Evolutionary conservation across 2,888 invertebrate genomes (phyloP).

Genomic region (Allophyes oxyacanthae): DNA sequence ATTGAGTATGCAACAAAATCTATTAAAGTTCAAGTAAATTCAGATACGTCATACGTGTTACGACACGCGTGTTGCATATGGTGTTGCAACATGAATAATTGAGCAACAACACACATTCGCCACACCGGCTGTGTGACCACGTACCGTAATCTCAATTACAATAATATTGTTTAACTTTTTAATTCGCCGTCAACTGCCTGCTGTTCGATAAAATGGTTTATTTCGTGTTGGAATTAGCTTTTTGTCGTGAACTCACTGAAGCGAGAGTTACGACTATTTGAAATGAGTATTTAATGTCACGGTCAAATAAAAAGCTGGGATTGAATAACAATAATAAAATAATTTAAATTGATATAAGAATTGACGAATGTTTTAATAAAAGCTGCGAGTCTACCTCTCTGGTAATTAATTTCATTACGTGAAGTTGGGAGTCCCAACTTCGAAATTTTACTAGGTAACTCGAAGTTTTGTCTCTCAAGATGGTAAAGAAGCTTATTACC

Average conservation of each 20-base stretch:
- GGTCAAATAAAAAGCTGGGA: conserved; percentile 28
- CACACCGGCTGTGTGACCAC: conserved; percentile 17
- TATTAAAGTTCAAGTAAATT: too few relatives aligned
- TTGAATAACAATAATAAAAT: conserved; percentile 8
- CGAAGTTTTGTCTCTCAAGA: too few relatives aligned
- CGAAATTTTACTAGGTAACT: too few relatives aligned
- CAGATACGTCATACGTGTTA: conserved; percentile 8
- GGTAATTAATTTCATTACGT: too few relatives aligned
- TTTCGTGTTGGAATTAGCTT: conserved; percentile 17
- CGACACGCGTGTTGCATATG: conserved; percentile 8
- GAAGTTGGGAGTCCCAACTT: too few relatives aligned
- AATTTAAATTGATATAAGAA: background rate
- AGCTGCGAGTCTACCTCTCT: too few relatives aligned
- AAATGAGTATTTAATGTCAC: conserved; percentile 40
- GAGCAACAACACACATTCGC: conserved; percentile 30
- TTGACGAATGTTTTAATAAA: background rate
- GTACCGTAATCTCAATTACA: conserved; percentile 4
- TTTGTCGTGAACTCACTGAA: conserved; percentile 33
- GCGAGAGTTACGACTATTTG: conserved; percentile 36
- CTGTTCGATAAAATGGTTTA: conserved; percentile 23
- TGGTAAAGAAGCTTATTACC: too few relatives aligned
- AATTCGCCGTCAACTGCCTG: conserved; percentile 16
- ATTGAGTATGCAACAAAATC: too few relatives aligned
- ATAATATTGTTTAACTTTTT: conserved; percentile 34
- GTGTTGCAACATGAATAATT: conserved; percentile 24